These are phyloP conservation scores for Labrus mixtus DNA, from an alignment of 2,113 vertebrate species.

Conservation along the genomic window DNA sequence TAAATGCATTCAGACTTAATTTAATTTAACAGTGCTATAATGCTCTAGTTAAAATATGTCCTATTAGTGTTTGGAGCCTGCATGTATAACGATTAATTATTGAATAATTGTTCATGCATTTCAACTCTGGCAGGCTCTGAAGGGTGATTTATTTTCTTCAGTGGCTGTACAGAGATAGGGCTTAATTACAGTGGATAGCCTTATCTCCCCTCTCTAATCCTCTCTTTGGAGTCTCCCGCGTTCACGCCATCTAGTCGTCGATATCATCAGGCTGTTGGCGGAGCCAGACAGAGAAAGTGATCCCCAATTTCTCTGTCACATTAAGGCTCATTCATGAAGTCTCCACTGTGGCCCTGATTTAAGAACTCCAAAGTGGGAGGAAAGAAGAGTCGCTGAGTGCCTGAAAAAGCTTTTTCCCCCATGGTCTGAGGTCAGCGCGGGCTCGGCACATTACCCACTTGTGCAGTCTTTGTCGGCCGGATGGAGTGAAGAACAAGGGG, in stretches of 20 bases:
- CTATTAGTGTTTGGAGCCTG: constrained; percentile 88
- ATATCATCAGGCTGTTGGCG: constrained; percentile 70
- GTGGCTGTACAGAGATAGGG: constrained; percentile 77
- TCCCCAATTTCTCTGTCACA: constrained; percentile 74
- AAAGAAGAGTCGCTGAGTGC: constrained; percentile 48
- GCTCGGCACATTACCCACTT: constrained; percentile 52
- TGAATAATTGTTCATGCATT: constrained; percentile 93
- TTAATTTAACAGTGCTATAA: constrained; percentile 88
- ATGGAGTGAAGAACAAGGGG: constrained; percentile 47
- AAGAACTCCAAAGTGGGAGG: constrained; percentile 58
- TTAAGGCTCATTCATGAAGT: constrained; percentile 72
- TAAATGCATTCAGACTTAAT: constrained; percentile 87
- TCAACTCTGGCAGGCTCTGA: constrained; percentile 86
- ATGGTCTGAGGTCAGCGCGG: constrained; percentile 46
- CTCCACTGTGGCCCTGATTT: constrained; percentile 56
- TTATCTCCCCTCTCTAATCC: constrained; percentile 84
- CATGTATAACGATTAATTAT: constrained; percentile 93
- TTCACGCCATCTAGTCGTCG: constrained; percentile 68
- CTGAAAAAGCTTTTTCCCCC: constrained; percentile 20
- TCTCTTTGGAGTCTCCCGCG: constrained; percentile 65
- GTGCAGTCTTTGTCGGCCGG: constrained; percentile 56
- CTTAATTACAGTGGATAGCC: constrained; percentile 88
- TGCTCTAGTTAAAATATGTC: constrained; percentile 85
- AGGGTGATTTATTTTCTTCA: constrained; percentile 89
- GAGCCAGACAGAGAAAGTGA: constrained; percentile 70